Base-by-base conservation (phyloP, 2,113 vertebrate genomes). In the Naja naja region DNA sequence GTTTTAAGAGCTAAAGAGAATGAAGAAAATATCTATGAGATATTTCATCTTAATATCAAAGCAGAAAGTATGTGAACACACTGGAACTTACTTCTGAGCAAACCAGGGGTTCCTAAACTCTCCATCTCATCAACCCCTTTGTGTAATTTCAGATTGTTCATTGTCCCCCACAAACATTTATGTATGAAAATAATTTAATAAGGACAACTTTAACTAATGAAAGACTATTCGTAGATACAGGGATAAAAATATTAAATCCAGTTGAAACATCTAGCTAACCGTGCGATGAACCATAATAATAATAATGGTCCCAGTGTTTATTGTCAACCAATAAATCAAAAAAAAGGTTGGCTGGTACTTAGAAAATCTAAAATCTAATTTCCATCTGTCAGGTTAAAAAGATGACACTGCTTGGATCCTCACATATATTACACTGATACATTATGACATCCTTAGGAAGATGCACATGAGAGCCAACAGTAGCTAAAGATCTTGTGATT, bases 11-110 rank as follows among this genome's bases (percentile, higher is more conserved):
- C 91, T 88, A 92, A 93, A 86, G 94, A 93, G 88, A 8, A 52
- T 85, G 94, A 60, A 47, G 27, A 85, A 93, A 53, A 88, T 86
- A 94, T 97, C 96, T 96, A 93, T 85, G 74, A 55, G 88, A 91
- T 91, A 18, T 95, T 95, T 89, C 91, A 94, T 56, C 58, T 49
- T 85, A 93, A 93, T 94, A 93, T 69, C 30, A 69, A 69, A 69
- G 64, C 30, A 69, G 64, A 4, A 69, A 18, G 5, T 69, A 34
- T n/a, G 30, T 16, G 60, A 69, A 16, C 64, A 69, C 14, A 69
- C 3, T 69, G 30, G 30, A 5, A 6, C 64, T 69, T 69, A 16
- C 64, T 69, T 69, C 64, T 69, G 64, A 34, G 64, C 5, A 69
- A n/a, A 5, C 12, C 64, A 69, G 64, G 5, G 4, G 0, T 34